Base-by-base conservation (phyloP, 2,113 vertebrate genomes). In the Alosa alosa region DNA sequence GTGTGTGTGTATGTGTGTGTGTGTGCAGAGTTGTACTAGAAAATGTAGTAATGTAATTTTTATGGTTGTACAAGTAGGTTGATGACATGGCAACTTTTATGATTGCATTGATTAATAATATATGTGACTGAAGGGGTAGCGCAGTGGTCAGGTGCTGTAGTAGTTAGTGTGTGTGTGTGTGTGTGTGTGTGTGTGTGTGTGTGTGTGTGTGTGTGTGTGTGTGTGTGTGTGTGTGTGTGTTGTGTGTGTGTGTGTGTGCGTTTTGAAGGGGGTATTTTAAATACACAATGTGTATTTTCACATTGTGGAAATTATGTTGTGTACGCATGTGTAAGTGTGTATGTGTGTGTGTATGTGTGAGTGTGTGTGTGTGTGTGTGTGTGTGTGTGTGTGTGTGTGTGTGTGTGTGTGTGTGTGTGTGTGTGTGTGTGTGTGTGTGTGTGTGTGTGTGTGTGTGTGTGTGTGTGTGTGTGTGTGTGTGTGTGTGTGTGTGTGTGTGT, bases 21-120 rank as follows among this genome's bases (percentile, higher is more conserved):
- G 17, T 22, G 68, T 85, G 68, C 31, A 78, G 11, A 13, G 31
- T 13, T 78, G 72, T 78, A 39, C 72, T 78, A 36, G 72, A 39
- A 78, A 78, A 78, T 78, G 72, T 78, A 78, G 72, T 78, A 72
- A 78, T 78, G 72, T 78, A 39, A 36, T 78, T 78, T 78, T 78
- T 78, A 78, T 78, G 72, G 72, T 78, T 78, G 64, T 78, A 36
- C 72, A 78, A 78, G 72, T 36, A 72, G 64, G 72, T 17, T 78
- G 72, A 78, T 78, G 72, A 78, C 72, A 78, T 78, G 72, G 72
- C 72, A 78, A 78, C 25, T 78, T 78, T 36, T 78, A 78, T 78
- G 72, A 78, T 78, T 78, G 72, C 72, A 78, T 78, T 78, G 72
- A 78, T 78, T 78, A 78, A 78, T 78, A 78, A 78, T 78, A 78